Conservation (phyloP, 2,888 invertebrate genomes). For the Acronicta alni region DNA sequence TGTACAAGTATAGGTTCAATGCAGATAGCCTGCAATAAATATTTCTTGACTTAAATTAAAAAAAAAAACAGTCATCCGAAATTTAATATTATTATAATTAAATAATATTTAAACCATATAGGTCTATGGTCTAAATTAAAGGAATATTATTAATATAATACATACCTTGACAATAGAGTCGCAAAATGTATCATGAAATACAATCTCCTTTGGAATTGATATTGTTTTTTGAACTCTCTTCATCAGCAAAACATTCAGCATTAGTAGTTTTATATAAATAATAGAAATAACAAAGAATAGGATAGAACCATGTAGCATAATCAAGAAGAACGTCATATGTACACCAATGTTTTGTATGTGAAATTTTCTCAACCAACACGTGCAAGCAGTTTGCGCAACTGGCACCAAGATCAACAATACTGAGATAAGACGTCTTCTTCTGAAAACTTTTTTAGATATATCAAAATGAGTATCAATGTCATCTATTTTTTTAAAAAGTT, state of each 20-base stretch:
- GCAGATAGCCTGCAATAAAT: conserved; percentile 25
- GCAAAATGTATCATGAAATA: conserved; percentile 54
- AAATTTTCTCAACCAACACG: conserved; percentile 59
- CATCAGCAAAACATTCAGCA: conserved; percentile 63
- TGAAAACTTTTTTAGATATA: conserved; percentile 52
- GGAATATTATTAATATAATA: no score
- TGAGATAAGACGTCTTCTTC: conserved; percentile 57
- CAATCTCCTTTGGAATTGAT: conserved; percentile 47
- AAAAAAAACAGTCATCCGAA: no score
- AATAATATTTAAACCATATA: background rate
- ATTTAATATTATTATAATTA: background rate
- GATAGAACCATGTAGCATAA: conserved; percentile 69
- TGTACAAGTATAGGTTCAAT: conserved; percentile 47
- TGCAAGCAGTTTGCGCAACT: conserved; percentile 45
- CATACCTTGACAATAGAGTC: conserved; percentile 61
- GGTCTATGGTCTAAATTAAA: no score
- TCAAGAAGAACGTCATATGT: conserved; percentile 61
- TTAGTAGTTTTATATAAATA: conserved; percentile 63
- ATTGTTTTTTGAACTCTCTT: conserved; percentile 54
- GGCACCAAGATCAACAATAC: conserved; percentile 57
- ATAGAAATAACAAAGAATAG: conserved; percentile 62
- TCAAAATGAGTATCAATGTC: conserved; percentile 65
- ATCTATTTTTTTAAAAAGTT: conserved; percentile 66
- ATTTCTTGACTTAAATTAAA: background rate
- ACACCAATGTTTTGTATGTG: conserved; percentile 60